Conservation (phyloP, 2,113 vertebrate genomes). For the Hepsetus odoe region DNA sequence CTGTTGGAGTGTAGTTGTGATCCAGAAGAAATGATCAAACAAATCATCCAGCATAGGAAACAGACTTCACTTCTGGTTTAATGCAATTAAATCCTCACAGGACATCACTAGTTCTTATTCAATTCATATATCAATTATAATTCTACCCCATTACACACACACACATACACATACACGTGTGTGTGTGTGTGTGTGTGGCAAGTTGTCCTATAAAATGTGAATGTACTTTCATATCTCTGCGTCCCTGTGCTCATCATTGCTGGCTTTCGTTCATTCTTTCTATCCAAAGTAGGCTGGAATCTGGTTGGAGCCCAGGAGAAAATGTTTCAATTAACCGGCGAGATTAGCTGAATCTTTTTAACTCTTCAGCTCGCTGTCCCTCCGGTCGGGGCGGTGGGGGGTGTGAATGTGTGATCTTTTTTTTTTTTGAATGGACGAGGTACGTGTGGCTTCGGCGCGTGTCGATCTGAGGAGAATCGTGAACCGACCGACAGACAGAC, state of each 20-base stretch:
- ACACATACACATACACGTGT: too few species aligned
- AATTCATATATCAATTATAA: too few species aligned
- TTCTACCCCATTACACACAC: too few species aligned
- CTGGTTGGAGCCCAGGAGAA: background rate
- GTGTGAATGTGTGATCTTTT: background rate
- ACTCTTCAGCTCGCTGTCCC: background rate
- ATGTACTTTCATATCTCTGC: too few species aligned
- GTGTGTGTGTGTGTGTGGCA: too few species aligned
- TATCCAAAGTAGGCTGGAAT: constrained; percentile 4
- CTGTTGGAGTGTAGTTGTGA: background rate
- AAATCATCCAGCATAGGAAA: background rate
- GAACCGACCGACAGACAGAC: background rate
- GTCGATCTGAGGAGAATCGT: background rate
- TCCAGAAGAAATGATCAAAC: too few species aligned
- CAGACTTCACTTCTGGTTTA: too few species aligned
- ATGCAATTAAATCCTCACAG: background rate
- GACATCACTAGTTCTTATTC: too few species aligned
- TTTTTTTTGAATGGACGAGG: background rate
- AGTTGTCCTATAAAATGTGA: too few species aligned
- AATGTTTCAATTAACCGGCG: constrained; percentile 13
- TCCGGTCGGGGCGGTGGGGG: background rate
- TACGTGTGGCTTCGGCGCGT: background rate
- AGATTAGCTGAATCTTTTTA: constrained; percentile 8
- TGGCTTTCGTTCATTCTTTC: background rate
- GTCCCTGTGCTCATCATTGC: background rate